A percentile compares a stretch with the other conserved stretches of the same genome.
Evolutionary conservation across 2,113 vertebrate species (phyloP).

Genomic region (Mormyrus iriodes): DNA sequence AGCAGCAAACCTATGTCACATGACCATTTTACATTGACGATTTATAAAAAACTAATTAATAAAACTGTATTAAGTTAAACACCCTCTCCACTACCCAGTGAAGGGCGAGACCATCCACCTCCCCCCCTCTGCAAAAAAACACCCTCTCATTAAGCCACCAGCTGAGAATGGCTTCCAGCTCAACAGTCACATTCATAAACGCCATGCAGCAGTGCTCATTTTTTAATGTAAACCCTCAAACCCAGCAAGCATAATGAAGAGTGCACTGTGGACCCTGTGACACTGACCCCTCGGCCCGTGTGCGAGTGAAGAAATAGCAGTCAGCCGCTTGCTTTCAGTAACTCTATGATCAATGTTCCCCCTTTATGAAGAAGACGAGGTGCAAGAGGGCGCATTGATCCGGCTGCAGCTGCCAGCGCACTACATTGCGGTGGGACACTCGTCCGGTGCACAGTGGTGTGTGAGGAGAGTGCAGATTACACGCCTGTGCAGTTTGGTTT

Average conservation of each 20-base stretch:
- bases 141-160: neutral
- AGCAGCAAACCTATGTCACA: neutral
- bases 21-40: neutral
- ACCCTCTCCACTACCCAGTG: neutral
- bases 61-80: neutral
- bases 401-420: neutral
- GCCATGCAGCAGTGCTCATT: neutral
- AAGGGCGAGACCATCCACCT: neutral
- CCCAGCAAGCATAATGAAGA: neutral
- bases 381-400: neutral
- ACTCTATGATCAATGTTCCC: constrained; percentile 8
- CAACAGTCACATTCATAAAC: neutral
- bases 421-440: neutral
- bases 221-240: neutral
- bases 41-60: neutral
- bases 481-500: neutral
- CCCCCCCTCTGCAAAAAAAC: neutral
- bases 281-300: neutral
- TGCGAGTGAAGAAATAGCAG: neutral
- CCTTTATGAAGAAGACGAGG: neutral
- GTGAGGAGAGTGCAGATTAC: neutral
- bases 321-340: neutral
- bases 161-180: neutral
- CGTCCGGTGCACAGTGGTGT: neutral
- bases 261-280: neutral